Evolutionary conservation across 1,140 invertebrate genomes (phyloP).

Genomic region (Drosophila lowei): DNA sequence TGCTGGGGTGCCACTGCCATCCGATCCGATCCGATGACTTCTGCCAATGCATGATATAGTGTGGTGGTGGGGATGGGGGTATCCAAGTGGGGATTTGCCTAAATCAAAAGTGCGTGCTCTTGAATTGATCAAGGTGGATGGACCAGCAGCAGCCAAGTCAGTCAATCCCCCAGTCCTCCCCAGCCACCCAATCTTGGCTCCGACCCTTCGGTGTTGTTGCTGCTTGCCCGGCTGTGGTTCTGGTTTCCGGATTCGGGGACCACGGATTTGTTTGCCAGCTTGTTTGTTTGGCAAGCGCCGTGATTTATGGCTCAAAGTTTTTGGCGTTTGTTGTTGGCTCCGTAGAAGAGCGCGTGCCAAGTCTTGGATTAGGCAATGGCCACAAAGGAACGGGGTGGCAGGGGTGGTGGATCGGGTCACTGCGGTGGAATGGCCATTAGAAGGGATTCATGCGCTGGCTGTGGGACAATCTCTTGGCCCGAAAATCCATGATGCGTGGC

Average conservation of each 20-base stretch:
- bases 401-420: not conserved
- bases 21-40: slow-evolving; percentile 43
- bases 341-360: slow-evolving; percentile 64
- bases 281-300: slow-evolving; percentile 67
- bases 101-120: slow-evolving; percentile 81
- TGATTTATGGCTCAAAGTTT: slow-evolving; percentile 77
- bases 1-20: not conserved
- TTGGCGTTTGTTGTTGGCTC: slow-evolving; percentile 42
- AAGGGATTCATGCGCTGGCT: slow-evolving; percentile 25
- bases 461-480: slow-evolving; percentile 60
- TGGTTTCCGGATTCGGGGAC: slow-evolving; percentile 13
- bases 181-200: not conserved
- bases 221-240: slow-evolving; percentile 72
- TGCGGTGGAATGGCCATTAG: slow-evolving; percentile 45
- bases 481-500: slow-evolving; percentile 46
- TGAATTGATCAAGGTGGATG: slow-evolving; percentile 78
- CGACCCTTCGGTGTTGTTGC: slow-evolving; percentile 16
- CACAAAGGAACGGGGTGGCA: not conserved
- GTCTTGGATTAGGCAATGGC: slow-evolving; percentile 45
- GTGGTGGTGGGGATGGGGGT: slow-evolving; percentile 1
- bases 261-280: slow-evolving; percentile 31
- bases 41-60: slow-evolving; percentile 62
- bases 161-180: slow-evolving; percentile 5
- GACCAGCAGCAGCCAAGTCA: slow-evolving; percentile 10
- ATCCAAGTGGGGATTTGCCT: slow-evolving; percentile 77